A percentile compares a stretch with the other conserved stretches of the same genome.
Evolutionary conservation across 2,113 vertebrate genomes (phyloP).

Genomic region (Scolopax mira): DNA sequence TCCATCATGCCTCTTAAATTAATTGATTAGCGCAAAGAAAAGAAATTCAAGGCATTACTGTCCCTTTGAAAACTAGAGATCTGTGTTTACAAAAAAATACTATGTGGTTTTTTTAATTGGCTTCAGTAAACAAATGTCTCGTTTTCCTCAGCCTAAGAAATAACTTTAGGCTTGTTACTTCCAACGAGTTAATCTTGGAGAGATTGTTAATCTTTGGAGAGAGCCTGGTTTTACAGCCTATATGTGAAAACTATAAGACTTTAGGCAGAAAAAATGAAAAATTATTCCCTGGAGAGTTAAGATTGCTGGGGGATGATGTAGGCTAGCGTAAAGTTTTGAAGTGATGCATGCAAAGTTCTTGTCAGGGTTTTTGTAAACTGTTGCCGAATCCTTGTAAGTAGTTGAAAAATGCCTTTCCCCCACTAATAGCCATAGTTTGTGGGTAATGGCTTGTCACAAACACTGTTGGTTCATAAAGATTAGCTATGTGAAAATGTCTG

Average conservation of each 20-base stretch:
- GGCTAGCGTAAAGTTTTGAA: neutral
- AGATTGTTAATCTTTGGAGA: constrained; percentile 20
- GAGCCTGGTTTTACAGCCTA: neutral
- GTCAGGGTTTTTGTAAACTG: neutral
- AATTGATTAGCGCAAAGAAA: neutral
- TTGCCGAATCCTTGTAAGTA: neutral
- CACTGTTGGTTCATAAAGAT: constrained; percentile 10
- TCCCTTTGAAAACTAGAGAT: neutral
- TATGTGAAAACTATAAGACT: neutral
- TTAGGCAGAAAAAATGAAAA: neutral
- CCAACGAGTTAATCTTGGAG: neutral
- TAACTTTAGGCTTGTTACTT: neutral
- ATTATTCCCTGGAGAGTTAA: neutral
- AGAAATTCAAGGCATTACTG: neutral
- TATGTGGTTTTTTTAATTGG: neutral
- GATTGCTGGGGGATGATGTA: neutral
- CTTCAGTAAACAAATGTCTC: neutral
- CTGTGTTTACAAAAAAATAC: neutral
- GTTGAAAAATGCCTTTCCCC: constrained; percentile 34
- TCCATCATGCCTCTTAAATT: neutral
- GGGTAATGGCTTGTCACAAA: constrained; percentile 36
- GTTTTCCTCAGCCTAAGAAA: neutral
- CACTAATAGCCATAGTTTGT: constrained; percentile 5
- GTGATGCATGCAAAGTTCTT: constrained; percentile 16
- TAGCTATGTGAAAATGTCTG: constrained; percentile 16